phyloP scores from a whole-genome alignment of 2,113 vertebrate species.

The Ovis aries region DNA sequence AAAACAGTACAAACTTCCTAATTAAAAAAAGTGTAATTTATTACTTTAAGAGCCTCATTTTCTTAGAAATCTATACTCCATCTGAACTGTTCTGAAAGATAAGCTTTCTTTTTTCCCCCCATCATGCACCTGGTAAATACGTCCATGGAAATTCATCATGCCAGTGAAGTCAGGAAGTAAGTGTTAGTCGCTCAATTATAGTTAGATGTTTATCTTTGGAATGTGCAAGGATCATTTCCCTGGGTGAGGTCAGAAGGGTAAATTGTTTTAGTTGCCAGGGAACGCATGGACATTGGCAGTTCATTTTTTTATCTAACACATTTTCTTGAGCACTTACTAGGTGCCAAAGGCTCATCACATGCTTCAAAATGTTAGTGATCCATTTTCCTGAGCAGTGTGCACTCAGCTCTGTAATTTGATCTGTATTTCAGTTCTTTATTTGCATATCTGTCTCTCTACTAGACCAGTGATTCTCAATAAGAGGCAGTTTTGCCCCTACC shows the following conservation, averaged over 20 bases:
- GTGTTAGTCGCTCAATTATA: not conserved
- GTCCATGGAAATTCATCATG: not conserved
- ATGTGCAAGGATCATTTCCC: not conserved
- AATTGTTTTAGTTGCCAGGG: not conserved
- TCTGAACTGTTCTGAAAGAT: conserved; percentile 12
- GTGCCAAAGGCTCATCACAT: not conserved
- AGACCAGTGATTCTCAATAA: not conserved
- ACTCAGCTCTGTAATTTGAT: not conserved
- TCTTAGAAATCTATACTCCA: not conserved
- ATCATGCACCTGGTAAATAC: not conserved
- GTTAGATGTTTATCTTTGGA: not conserved
- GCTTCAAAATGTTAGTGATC: not conserved
- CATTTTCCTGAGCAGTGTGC: not conserved
- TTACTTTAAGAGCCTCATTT: not conserved
- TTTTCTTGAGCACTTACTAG: not conserved
- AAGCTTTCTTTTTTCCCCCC: not conserved
- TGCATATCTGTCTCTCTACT: not conserved
- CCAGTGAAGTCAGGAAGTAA: not conserved
- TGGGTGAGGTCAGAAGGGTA: not conserved
- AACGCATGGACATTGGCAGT: not conserved
- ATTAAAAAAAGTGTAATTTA: not conserved
- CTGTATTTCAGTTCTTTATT: not conserved
- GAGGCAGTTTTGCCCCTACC: not conserved
- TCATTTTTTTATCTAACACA: not conserved
- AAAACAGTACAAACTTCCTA: not conserved